Evolutionary conservation across 2,797 vertebrate genomes (phyloP).

Genomic region (Podarcis siculus): DNA sequence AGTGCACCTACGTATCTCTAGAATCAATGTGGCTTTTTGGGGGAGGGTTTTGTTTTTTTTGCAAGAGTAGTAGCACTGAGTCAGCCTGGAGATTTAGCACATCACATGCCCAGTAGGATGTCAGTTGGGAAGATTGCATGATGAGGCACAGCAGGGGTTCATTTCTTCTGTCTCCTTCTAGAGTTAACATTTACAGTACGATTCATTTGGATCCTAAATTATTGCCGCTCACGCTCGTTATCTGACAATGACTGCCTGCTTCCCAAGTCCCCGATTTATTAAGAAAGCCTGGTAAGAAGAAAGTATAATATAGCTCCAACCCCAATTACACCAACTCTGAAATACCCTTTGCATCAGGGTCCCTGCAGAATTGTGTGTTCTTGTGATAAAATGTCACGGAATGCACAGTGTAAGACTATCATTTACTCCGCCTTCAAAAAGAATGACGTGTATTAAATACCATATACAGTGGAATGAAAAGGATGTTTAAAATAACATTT

Average conservation of each 20-base stretch:
- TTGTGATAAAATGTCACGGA: slow-evolving; percentile 31
- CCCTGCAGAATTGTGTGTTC: slow-evolving; percentile 25
- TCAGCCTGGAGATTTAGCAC: neutral
- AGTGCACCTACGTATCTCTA: neutral
- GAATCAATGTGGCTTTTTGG: neutral
- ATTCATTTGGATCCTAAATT: slow-evolving; percentile 61
- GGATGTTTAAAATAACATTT: too few species aligned
- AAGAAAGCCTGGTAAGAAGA: slow-evolving; percentile 56
- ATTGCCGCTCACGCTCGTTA: slow-evolving; percentile 65
- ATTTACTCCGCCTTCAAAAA: neutral
- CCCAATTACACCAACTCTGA: slow-evolving; percentile 36
- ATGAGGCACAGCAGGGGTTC: accelerated
- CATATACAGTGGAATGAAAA: too few species aligned
- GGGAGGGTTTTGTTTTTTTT: too few species aligned
- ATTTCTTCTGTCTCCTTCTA: slow-evolving; percentile 47
- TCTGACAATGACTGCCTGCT: slow-evolving; percentile 61
- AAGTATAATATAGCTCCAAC: slow-evolving; percentile 52
- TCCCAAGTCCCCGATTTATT: slow-evolving; percentile 43
- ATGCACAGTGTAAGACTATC: neutral
- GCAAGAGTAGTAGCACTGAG: neutral
- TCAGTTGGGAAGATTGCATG: slow-evolving; percentile 29
- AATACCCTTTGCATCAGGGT: slow-evolving; percentile 24
- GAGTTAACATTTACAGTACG: slow-evolving; percentile 64
- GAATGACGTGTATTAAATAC: slow-evolving; percentile 12
- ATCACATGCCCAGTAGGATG: neutral